Conservation (phyloP, 30 jellyfish, hydroid and myxozoan species). For the Cassiopea xamachana region DNA sequence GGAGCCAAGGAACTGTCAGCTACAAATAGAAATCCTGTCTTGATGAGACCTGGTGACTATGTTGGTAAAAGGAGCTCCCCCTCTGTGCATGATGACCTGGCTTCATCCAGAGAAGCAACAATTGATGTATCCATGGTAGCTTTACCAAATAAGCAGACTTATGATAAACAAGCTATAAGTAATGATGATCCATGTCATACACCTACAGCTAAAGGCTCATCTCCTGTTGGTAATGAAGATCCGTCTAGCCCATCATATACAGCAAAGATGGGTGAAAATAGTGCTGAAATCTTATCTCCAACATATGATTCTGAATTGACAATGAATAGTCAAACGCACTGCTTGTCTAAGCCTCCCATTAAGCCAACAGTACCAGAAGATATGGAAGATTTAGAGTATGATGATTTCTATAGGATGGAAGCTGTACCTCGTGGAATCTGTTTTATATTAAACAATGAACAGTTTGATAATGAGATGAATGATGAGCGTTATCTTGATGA, state of each 20-base stretch:
- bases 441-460: constrained; percentile 34
- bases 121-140: neutral
- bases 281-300: too few relatives aligned
- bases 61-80: neutral
- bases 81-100: neutral
- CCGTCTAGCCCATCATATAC: neutral
- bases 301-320: too few relatives aligned
- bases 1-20: neutral
- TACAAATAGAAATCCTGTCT: neutral
- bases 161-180: neutral
- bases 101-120: neutral
- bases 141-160: neutral
- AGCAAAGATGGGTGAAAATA: too few relatives aligned
- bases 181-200: neutral
- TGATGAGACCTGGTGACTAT: constrained; percentile 5
- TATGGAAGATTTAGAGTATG: neutral
- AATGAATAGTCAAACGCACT: too few relatives aligned
- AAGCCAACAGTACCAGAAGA: too few relatives aligned
- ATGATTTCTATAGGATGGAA: constrained; percentile 28
- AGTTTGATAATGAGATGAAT: neutral
- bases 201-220: neutral
- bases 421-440: constrained; percentile 53
- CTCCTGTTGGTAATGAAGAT: neutral
- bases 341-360: too few relatives aligned
- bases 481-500: neutral